Base-by-base conservation (phyloP, 2,113 vertebrate species). In the Thunnus maccoyii region DNA sequence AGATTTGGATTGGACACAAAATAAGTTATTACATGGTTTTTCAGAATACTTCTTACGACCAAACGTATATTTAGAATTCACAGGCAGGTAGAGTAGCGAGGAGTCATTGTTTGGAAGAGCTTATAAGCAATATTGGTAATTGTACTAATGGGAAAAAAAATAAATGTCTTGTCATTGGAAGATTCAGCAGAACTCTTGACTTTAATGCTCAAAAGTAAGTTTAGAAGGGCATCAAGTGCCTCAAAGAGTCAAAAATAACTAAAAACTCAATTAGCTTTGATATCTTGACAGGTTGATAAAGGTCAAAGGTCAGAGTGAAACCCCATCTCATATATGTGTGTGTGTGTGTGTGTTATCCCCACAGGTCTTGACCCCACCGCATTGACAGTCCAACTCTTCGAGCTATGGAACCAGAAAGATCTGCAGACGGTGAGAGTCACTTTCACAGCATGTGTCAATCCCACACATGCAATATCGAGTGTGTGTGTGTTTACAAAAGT, bases 341-440 rank as follows among this genome's bases (percentile, higher is more conserved):
- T 74, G 62, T 85, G 48, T 52, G 20, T 60, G 20, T 73, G 12
- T 65, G n/a, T 51, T 48, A 72, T 78, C 48, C 74, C 36, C 54
- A 15, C 83, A 95, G 95, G 92, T 93, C 90, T 90, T 80, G 93
- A 94, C 90, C 92, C 91, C 15, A 44, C 17, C 9, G 44, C 76
- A 68, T 87, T 96, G 83, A 88, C 75, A 76, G 91, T 92, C 51
- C 76, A 89, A 48, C 91, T 95, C 76, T 86, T 88, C 20, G 84
- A 92, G 61, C 86, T 90, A 18, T 95, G 95, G 94, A 87, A 65
- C 88, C 36, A 36, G 82, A 94, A 93, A 72, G 90, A 95, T 74
- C 82, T 92, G 58, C 81, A 89, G 82, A 89, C 71, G 94, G 95
- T 95, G 84, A 95, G 94, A 89, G 69, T 82, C 68, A 72, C 78